Evolutionary conservation across 2,888 invertebrate genomes (phyloP).

Genomic region (Zele albiditarsus): DNA sequence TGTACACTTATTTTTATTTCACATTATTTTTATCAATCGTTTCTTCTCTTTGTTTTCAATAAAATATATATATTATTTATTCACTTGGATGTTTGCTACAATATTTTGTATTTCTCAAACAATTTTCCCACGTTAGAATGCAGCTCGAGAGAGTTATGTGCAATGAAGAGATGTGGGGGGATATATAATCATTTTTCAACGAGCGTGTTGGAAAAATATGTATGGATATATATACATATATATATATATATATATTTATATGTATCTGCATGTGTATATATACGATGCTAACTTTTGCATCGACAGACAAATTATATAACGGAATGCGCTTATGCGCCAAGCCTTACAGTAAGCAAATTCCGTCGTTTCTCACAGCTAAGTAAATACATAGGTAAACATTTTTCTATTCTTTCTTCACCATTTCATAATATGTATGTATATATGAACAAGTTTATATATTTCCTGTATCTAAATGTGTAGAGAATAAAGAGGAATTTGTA

Average conservation of each 20-base stretch:
- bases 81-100: neutral
- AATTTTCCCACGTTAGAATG: slow-evolving; percentile 2
- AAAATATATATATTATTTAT: neutral
- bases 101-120: neutral
- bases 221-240: neutral
- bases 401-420: neutral
- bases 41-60: neutral
- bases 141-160: neutral
- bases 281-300: slow-evolving; percentile 25
- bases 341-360: slow-evolving; percentile 11
- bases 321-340: slow-evolving; percentile 23
- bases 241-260: neutral
- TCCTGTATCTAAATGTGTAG: neutral
- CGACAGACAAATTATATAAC: slow-evolving; percentile 34
- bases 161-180: neutral
- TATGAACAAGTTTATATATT: neutral
- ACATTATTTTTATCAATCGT: neutral
- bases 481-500: too few relatives aligned
- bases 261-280: neutral
- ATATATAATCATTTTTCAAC: slow-evolving; percentile 6
- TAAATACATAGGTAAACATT: slow-evolving; percentile 4
- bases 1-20: neutral
- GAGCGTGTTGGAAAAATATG: neutral
- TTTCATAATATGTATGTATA: too few relatives aligned
- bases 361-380: slow-evolving; percentile 3